Conservation (phyloP, 2,113 vertebrate genomes). For the Podilymbus podiceps region DNA sequence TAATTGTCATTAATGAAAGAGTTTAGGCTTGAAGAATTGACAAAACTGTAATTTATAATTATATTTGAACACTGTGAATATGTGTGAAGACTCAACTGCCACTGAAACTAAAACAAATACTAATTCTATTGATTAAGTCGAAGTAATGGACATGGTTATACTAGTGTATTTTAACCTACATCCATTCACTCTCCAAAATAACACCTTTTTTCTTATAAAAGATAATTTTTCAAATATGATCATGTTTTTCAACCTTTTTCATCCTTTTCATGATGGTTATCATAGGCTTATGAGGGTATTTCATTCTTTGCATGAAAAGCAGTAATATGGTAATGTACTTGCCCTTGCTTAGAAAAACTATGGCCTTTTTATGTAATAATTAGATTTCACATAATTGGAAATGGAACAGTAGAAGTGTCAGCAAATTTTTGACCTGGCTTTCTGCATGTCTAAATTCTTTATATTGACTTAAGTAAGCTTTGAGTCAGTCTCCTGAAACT, state of each 20-base stretch:
- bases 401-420: background rate
- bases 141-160: background rate
- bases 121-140: background rate
- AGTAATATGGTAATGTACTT: background rate
- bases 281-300: background rate
- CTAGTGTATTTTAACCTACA: background rate
- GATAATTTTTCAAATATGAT: background rate
- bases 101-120: background rate
- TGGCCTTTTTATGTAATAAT: rapidly evolving
- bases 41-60: background rate
- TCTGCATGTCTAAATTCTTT: background rate
- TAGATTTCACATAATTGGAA: background rate
- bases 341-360: background rate
- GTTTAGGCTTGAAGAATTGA: background rate
- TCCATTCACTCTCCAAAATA: background rate
- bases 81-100: background rate
- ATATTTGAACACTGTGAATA: background rate
- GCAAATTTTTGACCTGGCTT: background rate
- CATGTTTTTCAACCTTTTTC: background rate
- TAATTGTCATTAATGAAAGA: background rate
- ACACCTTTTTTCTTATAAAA: background rate
- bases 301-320: background rate
- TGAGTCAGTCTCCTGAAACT: background rate
- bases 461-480: background rate
- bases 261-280: background rate